Evolutionary conservation across 2,797 vertebrate genomes (phyloP), one percentile per base, ranked within the genome.

Genomic region (Luscinia megarhynchos): DNA sequence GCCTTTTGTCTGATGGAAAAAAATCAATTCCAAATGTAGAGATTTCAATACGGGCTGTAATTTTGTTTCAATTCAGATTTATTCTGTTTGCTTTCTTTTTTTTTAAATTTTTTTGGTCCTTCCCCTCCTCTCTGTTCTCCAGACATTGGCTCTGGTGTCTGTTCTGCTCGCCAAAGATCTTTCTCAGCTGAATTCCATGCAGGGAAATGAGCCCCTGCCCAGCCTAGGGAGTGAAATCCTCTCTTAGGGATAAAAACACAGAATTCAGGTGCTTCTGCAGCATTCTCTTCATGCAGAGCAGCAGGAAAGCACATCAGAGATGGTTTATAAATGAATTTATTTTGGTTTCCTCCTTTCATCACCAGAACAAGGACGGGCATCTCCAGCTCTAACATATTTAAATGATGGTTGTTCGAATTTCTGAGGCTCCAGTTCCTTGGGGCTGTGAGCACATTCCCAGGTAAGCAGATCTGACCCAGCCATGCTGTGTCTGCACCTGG

Each of bases 1-100:
- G 75, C 61, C 53, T 77, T 87, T 85, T 67, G 87, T 70, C 78
- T 64, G 91, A 61, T 13, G 75, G 67, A 67, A 54, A 41, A 54
- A 76, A 89, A 94, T 93, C 57, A 76, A 4, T 92, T 82, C 94
- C 96, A 97, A 96, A 95, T 92, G 95, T 70, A 72, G 45, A 38
- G 27, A 53, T 94, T 86, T 93, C 88, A 93, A 77, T 90, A 3
- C 80, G n/a, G 55, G 27, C 70, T 46, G 16, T 50, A 64, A 67
- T 81, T 92, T 61, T 82, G 51, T 57, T 76, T 30, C 81, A 73
- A 40, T 82, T 92, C 81, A 45, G 59, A 87, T 70, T 89, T 79
- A 69, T 96, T 84, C 55, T 48, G 20, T 66, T 84, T 32, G 12
- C 23, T 81, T 43, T 3, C 38, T 38, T 38, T 38, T 38, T 38